These are phyloP conservation scores for Dasyornis broadbenti DNA, from an alignment of 2,113 vertebrate genomes.

Conservation along the genomic window DNA sequence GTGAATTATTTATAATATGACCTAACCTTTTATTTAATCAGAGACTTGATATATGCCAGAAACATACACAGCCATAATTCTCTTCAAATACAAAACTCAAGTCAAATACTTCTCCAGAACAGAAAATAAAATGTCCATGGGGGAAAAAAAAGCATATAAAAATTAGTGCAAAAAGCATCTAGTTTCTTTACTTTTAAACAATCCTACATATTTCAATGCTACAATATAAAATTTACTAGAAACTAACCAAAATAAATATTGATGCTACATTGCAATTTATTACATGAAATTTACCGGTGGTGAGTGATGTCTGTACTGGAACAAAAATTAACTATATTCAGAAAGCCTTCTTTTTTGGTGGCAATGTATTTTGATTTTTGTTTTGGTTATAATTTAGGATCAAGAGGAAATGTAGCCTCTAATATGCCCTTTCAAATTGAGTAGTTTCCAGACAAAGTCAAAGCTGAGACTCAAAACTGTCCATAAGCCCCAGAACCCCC, in stretches of 20 bases:
- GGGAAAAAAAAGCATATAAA: background rate
- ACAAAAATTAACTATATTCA: background rate
- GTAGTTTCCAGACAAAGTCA: background rate
- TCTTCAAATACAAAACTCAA: background rate
- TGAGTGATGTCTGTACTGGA: background rate
- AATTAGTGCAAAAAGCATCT: background rate
- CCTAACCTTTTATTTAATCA: background rate
- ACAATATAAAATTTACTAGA: background rate
- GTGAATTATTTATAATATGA: background rate
- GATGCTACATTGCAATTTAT: background rate
- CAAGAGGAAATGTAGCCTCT: background rate
- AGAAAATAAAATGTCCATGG: background rate
- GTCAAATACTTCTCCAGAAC: background rate
- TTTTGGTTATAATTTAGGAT: background rate
- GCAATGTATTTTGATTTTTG: background rate
- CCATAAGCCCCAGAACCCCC: background rate
- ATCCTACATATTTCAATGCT: background rate
- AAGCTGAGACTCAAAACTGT: background rate
- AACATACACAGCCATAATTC: background rate
- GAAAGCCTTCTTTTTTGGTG: background rate
- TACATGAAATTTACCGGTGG: background rate
- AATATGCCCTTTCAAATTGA: background rate
- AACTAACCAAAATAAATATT: background rate
- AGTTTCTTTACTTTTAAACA: background rate
- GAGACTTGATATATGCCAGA: background rate